These are phyloP conservation scores for Linepithema humile DNA, from an alignment of 1,140 invertebrate species.

Conservation along the genomic window DNA sequence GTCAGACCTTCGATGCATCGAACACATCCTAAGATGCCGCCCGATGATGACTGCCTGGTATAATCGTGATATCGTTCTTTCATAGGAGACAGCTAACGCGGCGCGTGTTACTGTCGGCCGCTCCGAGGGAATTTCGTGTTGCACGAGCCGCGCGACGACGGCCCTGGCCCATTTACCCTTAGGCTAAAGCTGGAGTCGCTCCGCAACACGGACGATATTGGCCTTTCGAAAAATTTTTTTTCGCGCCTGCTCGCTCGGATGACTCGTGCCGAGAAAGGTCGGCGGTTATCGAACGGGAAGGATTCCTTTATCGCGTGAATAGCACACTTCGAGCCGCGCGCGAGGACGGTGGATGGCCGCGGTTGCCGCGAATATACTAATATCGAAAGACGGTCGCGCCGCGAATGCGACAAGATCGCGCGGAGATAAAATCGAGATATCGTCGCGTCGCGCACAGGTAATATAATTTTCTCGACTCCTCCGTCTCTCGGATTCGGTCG, in stretches of 20 bases:
- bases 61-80: conserved; percentile 74
- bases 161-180: conserved; percentile 79
- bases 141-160: conserved; percentile 62
- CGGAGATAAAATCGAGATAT: background rate
- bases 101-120: background rate
- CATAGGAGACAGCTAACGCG: conserved; percentile 25
- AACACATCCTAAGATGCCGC: conserved; percentile 72
- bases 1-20: conserved; percentile 81
- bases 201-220: conserved; percentile 65
- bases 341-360: background rate
- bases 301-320: conserved; percentile 58
- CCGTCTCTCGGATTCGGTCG: background rate
- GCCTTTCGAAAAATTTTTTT: conserved; percentile 60
- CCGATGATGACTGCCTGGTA: conserved; percentile 73
- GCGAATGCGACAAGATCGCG: background rate
- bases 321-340: conserved; percentile 10
- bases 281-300: conserved; percentile 30
- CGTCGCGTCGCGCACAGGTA: background rate
- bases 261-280: conserved; percentile 57
- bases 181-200: conserved; percentile 54
- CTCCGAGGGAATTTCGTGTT: conserved; percentile 67
- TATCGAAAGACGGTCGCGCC: background rate
- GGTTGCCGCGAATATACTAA: background rate
- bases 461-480: conserved; percentile 15
- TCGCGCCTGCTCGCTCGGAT: conserved; percentile 2